Percentiles rank a stretch among this genome's conserved stretches.
Evolutionary conservation across 1,140 invertebrate species (phyloP).

Genomic region (Drosophila yakuba): DNA sequence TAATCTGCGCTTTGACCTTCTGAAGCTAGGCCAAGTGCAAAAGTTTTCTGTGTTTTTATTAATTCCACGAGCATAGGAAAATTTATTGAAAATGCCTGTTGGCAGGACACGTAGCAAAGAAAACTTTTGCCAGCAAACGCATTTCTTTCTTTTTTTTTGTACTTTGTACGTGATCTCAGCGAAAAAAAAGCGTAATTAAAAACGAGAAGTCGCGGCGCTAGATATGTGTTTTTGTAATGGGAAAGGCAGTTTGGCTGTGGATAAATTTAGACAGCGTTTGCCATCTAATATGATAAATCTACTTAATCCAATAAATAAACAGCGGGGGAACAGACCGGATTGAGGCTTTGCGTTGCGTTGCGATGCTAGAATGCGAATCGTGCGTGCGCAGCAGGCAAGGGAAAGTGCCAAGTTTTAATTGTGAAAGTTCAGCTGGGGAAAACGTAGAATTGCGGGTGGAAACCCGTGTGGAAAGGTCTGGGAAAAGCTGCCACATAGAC

Average conservation of each 20-base stretch:
- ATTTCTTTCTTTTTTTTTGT: conserved; percentile 31
- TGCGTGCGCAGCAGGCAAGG: conserved; percentile 49
- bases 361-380: conserved; percentile 52
- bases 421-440: conserved; percentile 66
- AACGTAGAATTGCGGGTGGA: conserved; percentile 7
- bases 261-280: conserved; percentile 65
- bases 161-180: conserved; percentile 60
- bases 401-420: conserved; percentile 80
- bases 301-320: conserved; percentile 79
- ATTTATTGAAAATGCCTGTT: conserved; percentile 78
- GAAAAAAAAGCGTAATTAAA: conserved; percentile 76
- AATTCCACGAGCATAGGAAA: conserved; percentile 45
- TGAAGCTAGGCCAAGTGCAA: conserved; percentile 56
- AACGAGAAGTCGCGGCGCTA: conserved; percentile 45
- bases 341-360: conserved; percentile 53
- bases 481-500: conserved; percentile 5
- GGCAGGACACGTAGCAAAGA: conserved; percentile 70
- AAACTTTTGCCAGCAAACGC: conserved; percentile 60
- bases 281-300: conserved; percentile 77
- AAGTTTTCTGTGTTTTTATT: conserved; percentile 57
- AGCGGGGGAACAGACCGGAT: conserved; percentile 37
- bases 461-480: background rate
- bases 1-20: conserved; percentile 32
- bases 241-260: conserved; percentile 26
- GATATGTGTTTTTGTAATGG: conserved; percentile 44